Conservation (phyloP, 2,113 vertebrate genomes). For the Oceanodroma tethys region DNA sequence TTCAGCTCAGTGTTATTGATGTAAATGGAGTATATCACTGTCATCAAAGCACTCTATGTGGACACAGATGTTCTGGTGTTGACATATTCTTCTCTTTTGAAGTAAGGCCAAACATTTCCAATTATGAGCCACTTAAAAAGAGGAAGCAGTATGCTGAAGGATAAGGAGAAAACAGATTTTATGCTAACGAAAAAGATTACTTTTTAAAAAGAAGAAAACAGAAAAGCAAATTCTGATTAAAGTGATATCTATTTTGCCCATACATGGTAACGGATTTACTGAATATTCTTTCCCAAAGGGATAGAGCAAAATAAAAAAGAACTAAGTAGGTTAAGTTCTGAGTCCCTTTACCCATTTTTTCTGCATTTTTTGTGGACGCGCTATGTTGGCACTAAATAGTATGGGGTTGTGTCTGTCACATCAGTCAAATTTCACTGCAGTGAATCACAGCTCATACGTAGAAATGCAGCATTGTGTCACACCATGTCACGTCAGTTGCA, state of each 20-base stretch:
- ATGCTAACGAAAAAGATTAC: background rate
- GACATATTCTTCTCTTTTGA: conserved; percentile 52
- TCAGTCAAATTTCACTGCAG: background rate
- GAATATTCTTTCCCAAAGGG: background rate
- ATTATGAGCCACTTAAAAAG: conserved; percentile 29
- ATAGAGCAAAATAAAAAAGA: background rate
- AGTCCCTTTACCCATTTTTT: background rate
- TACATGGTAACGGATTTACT: background rate
- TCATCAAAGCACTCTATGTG: conserved; percentile 33
- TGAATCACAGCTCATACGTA: background rate
- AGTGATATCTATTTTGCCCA: background rate
- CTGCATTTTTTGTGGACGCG: background rate
- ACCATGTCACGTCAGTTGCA: background rate
- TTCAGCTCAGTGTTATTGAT: conserved; percentile 46
- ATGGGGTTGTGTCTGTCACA: background rate
- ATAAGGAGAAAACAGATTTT: background rate
- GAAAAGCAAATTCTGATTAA: background rate
- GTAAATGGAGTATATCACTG: conserved; percentile 53
- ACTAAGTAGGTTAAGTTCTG: background rate
- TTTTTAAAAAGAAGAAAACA: background rate
- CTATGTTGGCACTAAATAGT: background rate
- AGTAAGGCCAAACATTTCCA: conserved; percentile 36
- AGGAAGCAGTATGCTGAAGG: background rate
- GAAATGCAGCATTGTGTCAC: background rate
- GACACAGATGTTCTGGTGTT: conserved; percentile 58